Percentiles rank a stretch among this genome's conserved stretches.
Evolutionary conservation across 1,140 invertebrate species (phyloP).

Genomic region (Vanessa tameamea): DNA sequence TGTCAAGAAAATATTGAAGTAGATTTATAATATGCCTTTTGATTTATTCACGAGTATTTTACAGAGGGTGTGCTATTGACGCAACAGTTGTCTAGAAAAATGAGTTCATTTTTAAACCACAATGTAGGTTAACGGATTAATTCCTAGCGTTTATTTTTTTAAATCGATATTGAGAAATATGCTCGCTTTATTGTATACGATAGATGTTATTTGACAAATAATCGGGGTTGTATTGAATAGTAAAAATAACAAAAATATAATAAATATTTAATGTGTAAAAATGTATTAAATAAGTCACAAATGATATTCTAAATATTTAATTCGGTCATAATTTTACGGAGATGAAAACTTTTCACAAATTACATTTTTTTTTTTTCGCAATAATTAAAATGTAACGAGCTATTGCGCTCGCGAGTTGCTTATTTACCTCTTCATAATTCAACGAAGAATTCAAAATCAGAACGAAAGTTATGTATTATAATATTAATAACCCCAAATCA

Average conservation of each 20-base stretch:
- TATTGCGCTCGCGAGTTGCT: slow-evolving; percentile 31
- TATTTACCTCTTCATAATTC: slow-evolving; percentile 30
- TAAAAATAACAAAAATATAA: too few species aligned
- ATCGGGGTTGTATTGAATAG: too few species aligned
- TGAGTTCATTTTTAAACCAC: slow-evolving; percentile 7
- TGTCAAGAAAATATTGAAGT: slow-evolving; percentile 45
- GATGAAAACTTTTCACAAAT: neutral
- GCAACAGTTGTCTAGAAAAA: slow-evolving; percentile 30
- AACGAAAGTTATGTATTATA: slow-evolving; percentile 31
- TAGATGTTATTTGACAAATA: too few species aligned
- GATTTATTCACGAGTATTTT: slow-evolving; percentile 37
- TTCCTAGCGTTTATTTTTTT: neutral
- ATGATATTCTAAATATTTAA: slow-evolving; percentile 9
- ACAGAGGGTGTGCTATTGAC: slow-evolving; percentile 26
- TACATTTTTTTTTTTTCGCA: slow-evolving; percentile 17
- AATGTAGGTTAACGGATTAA: slow-evolving; percentile 2
- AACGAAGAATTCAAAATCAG: slow-evolving; percentile 22
- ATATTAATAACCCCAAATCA: slow-evolving; percentile 37
- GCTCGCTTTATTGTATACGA: too few species aligned
- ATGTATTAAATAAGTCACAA: slow-evolving; percentile 7
- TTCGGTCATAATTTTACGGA: slow-evolving; percentile 8
- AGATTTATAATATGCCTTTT: slow-evolving; percentile 46
- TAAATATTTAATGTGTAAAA: neutral
- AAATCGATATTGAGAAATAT: too few species aligned
- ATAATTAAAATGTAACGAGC: slow-evolving; percentile 35